A percentile compares a stretch with the other conserved stretches of the same genome.
Conservation (phyloP, 1,140 invertebrate species). For the Glossosoma conforme region DNA sequence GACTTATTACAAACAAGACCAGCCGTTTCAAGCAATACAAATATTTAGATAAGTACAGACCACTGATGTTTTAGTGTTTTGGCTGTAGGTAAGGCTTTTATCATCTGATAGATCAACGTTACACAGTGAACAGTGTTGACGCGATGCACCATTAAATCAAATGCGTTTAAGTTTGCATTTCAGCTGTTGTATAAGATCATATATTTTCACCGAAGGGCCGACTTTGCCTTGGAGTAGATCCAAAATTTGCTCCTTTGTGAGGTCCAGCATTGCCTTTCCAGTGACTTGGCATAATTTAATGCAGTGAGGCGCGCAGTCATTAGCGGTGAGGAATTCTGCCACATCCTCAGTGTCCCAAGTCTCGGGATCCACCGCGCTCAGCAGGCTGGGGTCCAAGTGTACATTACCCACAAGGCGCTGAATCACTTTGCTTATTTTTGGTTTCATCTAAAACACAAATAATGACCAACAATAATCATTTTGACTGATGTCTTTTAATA, state of each 20-base stretch:
- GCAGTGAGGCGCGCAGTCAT: conserved; percentile 86
- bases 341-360: conserved; percentile 80
- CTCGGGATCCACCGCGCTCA: conserved; percentile 41
- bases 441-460: neutral
- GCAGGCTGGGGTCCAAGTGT: conserved; percentile 37
- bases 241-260: conserved; percentile 87
- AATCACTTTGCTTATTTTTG: conserved; percentile 54
- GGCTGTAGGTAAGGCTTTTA: too few species aligned
- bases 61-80: too few species aligned
- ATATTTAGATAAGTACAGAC: too few species aligned
- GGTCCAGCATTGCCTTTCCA: conserved; percentile 69
- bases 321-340: conserved; percentile 78
- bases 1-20: too few species aligned
- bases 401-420: conserved; percentile 60
- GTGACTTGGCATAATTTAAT: conserved; percentile 81
- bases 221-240: conserved; percentile 88
- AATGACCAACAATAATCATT: neutral
- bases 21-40: too few species aligned
- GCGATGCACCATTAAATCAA: too few species aligned
- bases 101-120: too few species aligned
- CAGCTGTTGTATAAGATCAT: conserved; percentile 82
- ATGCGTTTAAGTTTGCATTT: conserved; percentile 79
- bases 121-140: neutral
- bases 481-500: too few species aligned
- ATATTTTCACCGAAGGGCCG: conserved; percentile 90